Percentiles rank a stretch among this genome's conserved stretches.
These are phyloP conservation scores for Lycocerus yunnanus DNA, from an alignment of 2,888 invertebrate species.

Conservation along the genomic window DNA sequence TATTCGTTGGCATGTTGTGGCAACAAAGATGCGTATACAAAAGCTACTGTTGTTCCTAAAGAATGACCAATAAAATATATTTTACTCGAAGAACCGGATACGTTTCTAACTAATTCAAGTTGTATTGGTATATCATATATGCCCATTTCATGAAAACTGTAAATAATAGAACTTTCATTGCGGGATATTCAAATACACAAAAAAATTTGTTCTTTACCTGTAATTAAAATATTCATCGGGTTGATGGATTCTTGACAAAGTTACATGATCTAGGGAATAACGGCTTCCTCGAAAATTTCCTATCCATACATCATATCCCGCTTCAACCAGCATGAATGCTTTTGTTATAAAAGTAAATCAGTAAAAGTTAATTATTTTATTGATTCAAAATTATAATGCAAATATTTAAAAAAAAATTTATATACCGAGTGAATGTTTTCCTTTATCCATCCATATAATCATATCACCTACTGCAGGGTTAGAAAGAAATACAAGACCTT, in stretches of 20 bases:
- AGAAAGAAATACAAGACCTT: constrained; percentile 9
- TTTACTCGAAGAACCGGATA: not conserved
- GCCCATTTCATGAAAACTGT: constrained; percentile 8
- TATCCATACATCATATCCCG: constrained; percentile 11
- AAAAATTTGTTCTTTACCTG: not conserved
- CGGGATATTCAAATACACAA: not conserved
- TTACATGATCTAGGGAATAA: not conserved
- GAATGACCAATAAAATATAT: constrained; percentile 5
- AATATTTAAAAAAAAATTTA: not conserved
- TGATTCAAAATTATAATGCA: not conserved
- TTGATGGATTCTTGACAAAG: not conserved
- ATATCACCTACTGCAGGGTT: not conserved
- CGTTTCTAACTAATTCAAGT: not conserved
- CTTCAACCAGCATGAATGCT: constrained; percentile 12
- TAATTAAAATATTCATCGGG: constrained; percentile 3
- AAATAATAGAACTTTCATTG: not conserved
- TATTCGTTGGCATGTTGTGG: constrained; percentile 5
- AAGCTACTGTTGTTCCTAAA: not conserved
- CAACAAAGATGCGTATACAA: not conserved
- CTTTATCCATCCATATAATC: constrained; percentile 1
- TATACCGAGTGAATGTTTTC: constrained; percentile 2
- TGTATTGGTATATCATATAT: constrained; percentile 8
- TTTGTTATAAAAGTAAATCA: not conserved
- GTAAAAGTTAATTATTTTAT: not conserved
- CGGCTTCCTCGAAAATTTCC: constrained; percentile 5